A percentile compares a stretch with the other conserved stretches of the same genome.
Conservation (phyloP, 2,888 invertebrate genomes). For the Anagyrus pseudococci region DNA sequence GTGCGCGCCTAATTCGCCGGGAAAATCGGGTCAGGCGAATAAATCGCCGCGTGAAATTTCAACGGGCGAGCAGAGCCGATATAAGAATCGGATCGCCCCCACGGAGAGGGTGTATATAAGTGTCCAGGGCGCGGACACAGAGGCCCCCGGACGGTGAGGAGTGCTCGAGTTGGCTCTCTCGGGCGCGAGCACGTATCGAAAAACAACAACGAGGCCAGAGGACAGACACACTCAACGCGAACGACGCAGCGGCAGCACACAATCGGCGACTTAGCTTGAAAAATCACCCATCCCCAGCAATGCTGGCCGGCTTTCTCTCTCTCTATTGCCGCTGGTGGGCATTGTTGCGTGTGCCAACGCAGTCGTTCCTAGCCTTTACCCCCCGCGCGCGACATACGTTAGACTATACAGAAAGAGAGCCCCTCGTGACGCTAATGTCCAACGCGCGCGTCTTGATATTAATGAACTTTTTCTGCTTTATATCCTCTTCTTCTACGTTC, state of each 20-base stretch:
- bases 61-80: neutral
- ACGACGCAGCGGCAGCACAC: neutral
- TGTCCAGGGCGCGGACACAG: neutral
- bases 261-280: slow-evolving; percentile 33
- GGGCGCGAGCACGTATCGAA: neutral
- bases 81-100: neutral
- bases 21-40: slow-evolving; percentile 19
- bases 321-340: neutral
- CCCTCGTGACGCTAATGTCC: neutral
- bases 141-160: no score
- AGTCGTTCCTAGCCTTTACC: no score
- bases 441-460: neutral
- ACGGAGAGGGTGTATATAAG: neutral
- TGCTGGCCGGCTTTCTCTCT: neutral
- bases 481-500: no score
- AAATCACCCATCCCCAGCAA: slow-evolving; percentile 20
- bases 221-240: no score
- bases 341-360: no score
- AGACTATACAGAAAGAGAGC: neutral
- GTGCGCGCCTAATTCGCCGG: neutral
- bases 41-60: slow-evolving; percentile 5
- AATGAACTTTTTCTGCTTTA: no score
- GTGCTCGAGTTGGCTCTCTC: neutral
- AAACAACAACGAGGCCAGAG: no score
- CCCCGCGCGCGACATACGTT: slow-evolving; percentile 7